Evolutionary conservation across 2,797 vertebrate genomes (phyloP).

Genomic region (Telmatherina bonti): DNA sequence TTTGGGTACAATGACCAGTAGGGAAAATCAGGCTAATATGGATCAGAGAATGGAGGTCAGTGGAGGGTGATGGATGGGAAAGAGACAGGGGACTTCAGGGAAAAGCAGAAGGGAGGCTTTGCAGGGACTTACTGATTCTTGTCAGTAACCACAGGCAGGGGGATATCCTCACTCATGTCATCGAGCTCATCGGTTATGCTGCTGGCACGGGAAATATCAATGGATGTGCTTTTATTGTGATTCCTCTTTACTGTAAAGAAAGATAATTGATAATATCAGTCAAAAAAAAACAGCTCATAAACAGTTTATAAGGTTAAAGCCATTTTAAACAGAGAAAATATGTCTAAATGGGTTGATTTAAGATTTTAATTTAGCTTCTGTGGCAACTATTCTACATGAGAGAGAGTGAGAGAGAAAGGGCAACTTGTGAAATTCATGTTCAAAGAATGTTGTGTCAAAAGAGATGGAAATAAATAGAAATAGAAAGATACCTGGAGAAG

Average conservation of each 20-base stretch:
- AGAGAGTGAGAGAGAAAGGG: neutral
- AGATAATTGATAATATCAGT: neutral
- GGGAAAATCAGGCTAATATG: constrained; percentile 61
- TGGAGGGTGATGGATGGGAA: constrained; percentile 52
- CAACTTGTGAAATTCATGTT: neutral
- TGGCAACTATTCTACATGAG: neutral
- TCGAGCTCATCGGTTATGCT: constrained; percentile 88
- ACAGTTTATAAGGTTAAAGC: neutral
- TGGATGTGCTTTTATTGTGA: constrained; percentile 64
- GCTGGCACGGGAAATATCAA: constrained; percentile 83
- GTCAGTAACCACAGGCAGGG: constrained; percentile 77
- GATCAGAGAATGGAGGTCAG: constrained; percentile 59
- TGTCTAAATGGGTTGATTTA: neutral
- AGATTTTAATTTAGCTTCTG: too few relatives aligned
- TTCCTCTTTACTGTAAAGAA: constrained; percentile 73
- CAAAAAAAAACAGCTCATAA: neutral
- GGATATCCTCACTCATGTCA: constrained; percentile 82
- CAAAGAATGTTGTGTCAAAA: neutral
- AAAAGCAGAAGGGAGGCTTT: constrained; percentile 8
- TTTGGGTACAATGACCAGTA: constrained; percentile 40
- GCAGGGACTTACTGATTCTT: constrained; percentile 84
- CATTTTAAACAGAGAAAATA: neutral
- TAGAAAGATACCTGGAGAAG: constrained; percentile 80
- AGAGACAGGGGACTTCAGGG: constrained; percentile 22
- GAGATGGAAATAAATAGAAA: constrained; percentile 16